Evolutionary conservation across 2,888 invertebrate species (phyloP).

Genomic region (Plagodis pulveraria): DNA sequence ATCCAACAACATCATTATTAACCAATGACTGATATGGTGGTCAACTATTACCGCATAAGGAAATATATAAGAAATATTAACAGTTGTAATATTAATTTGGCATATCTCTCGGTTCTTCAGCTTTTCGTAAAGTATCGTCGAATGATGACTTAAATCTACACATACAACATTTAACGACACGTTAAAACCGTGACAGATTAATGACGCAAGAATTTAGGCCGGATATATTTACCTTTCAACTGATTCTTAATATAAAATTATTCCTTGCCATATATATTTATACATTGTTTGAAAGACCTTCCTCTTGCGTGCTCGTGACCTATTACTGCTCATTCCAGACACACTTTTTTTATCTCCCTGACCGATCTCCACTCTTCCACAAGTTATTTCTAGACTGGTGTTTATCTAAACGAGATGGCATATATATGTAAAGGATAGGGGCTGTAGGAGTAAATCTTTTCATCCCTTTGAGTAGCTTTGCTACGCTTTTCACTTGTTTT

Average conservation of each 20-base stretch:
- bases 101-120: too few relatives aligned
- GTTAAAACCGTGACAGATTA: too few relatives aligned
- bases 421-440: conserved; percentile 13
- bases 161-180: too few relatives aligned
- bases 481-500: conserved; percentile 12
- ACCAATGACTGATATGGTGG: too few relatives aligned
- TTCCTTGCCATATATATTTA: conserved; percentile 21
- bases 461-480: conserved; percentile 15
- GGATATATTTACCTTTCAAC: too few relatives aligned
- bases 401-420: conserved; percentile 23
- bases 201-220: too few relatives aligned
- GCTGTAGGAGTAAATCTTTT: conserved; percentile 22
- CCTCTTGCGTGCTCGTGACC: conserved; percentile 3
- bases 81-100: too few relatives aligned
- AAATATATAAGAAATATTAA: too few relatives aligned
- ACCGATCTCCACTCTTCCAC: conserved; percentile 19
- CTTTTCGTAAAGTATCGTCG: too few relatives aligned
- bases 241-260: conserved; percentile 16
- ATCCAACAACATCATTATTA: too few relatives aligned
- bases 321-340: conserved; percentile 17
- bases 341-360: conserved; percentile 22
- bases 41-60: too few relatives aligned
- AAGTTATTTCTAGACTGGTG: conserved; percentile 12
- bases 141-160: too few relatives aligned
- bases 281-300: conserved; percentile 9